Evolutionary conservation across 2,888 invertebrate species (phyloP), one percentile per base, ranked within the genome.

Genomic region (Resseliella maxima): DNA sequence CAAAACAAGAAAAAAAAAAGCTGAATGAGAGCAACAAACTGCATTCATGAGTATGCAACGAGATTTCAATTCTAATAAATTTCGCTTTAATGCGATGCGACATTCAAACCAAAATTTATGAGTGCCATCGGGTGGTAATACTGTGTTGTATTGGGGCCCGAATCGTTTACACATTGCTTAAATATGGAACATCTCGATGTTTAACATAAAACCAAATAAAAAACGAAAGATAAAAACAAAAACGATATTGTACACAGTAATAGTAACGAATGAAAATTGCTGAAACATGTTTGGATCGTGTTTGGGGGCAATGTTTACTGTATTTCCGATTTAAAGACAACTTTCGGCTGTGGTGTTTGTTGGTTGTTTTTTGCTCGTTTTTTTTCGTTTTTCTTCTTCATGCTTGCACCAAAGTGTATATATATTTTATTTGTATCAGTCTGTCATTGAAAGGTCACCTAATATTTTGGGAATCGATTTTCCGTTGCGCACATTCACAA

Each of bases 71-170:
- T 83, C 83, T n/a, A 36, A 83, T 83, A 83, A 83, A 83, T 83
- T 83, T 38, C 18, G 38, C 38, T 38, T 83, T 83, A 83, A 83
- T 83, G 83, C 83, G 83, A 83, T 38, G 38, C 83, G 38, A 83
- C 38, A 83, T 83, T 83, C 38, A 38, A 38, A 38, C 38, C 83
- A 83, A 83, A 83, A 83, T 83, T 83, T 83, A 83, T 83, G 83
- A 83, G 38, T 38, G 38, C n/a, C 38, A 38, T 36, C 83, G 72
- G 72, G n/a, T 72, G 31, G 72, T 72, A 5, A 35, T 31, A 12
- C 59, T 59, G 24, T 18, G n/a, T 3, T 59, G 59, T 59, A 2
- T 72, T 72, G 1, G 31, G 31, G 2, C 31, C 72, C 31, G 18
- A 2, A 31, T 72, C 31, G 72, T 72, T 72, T 72, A 72, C 72